Conservation (phyloP, 1,140 invertebrate genomes). For the Prorops nasuta region DNA sequence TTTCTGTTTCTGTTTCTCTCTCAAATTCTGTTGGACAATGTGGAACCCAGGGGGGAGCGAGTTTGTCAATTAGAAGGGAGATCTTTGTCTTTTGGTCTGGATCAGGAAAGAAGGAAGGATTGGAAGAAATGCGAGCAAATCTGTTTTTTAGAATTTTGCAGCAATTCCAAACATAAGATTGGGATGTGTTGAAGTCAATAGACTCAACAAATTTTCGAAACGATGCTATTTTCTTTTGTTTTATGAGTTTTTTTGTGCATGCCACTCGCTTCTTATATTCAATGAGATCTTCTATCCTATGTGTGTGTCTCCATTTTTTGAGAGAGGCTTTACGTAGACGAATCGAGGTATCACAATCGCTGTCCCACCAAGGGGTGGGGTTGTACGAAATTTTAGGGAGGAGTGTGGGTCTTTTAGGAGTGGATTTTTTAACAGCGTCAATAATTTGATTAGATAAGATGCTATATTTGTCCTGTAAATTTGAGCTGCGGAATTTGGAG, state of each 20-base stretch:
- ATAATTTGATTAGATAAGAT: neutral
- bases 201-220: slow-evolving; percentile 1
- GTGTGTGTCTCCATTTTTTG: slow-evolving; percentile 4
- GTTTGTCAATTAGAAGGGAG: neutral
- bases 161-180: neutral
- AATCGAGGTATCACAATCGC: neutral
- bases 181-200: neutral
- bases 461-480: neutral
- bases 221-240: neutral
- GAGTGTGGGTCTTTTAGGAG: neutral
- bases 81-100: too few species aligned
- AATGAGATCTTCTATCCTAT: neutral
- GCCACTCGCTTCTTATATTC: slow-evolving; percentile 1
- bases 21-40: too few species aligned
- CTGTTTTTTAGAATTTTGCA: neutral
- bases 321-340: neutral
- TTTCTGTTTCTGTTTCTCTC: too few species aligned
- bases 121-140: too few species aligned
- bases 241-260: slow-evolving; percentile 1
- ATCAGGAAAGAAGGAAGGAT: too few species aligned
- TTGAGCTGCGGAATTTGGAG: neutral
- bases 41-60: too few species aligned
- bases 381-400: neutral
- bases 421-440: neutral
- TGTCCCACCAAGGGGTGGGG: slow-evolving; percentile 3